These are phyloP conservation scores for Alca torda DNA, from an alignment of 2,797 vertebrate genomes.

Conservation along the genomic window DNA sequence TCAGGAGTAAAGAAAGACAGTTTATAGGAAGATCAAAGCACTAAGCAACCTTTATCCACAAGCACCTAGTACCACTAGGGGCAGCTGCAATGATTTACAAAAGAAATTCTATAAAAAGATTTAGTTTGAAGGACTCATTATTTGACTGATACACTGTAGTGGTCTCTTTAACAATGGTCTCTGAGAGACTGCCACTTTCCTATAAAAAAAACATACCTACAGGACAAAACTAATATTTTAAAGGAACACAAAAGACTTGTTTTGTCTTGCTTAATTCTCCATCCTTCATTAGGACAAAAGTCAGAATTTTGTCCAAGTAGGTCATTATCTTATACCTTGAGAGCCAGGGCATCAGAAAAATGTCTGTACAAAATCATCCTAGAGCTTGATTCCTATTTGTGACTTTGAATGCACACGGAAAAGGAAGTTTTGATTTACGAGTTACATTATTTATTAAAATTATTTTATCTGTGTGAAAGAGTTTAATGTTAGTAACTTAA, in stretches of 20 bases:
- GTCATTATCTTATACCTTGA: not conserved
- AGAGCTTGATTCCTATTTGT: not conserved
- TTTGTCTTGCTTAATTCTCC: not conserved
- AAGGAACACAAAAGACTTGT: not conserved
- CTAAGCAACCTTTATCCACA: not conserved
- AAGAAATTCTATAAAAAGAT: not conserved
- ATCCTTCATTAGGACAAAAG: not conserved
- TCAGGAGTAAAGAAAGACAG: not conserved
- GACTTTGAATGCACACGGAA: not conserved
- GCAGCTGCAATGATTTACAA: rapidly evolving
- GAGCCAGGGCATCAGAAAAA: not conserved
- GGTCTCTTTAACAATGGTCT: not conserved
- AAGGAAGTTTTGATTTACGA: not conserved
- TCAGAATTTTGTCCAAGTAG: not conserved
- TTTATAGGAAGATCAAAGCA: not conserved
- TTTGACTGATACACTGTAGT: not conserved
- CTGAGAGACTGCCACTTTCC: not conserved
- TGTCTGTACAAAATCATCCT: not conserved
- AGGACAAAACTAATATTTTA: not conserved
- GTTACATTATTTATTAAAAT: not conserved
- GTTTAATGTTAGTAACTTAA: not conserved
- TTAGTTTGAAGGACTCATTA: not conserved
- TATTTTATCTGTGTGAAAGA: not conserved
- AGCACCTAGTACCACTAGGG: not conserved
- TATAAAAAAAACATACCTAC: not conserved